Base-by-base conservation (phyloP, 92 coral and sea anemone genomes). In the Nematostella vectensis region DNA sequence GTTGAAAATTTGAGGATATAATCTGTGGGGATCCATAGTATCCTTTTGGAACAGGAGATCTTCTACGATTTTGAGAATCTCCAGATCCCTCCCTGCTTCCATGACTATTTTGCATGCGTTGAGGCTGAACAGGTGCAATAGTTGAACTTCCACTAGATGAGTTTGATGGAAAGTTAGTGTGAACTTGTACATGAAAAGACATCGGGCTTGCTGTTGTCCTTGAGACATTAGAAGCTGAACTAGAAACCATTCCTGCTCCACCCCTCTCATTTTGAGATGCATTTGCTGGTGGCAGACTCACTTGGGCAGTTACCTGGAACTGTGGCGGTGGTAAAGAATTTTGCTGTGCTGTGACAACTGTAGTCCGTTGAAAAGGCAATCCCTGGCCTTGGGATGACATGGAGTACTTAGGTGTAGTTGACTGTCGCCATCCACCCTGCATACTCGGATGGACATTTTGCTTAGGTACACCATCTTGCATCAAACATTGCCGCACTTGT, bases 241-340 rank as follows among this genome's bases (percentile, higher is more conserved):
- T 59, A 33, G 28, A 24, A 28, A 44, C 51, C 23, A 47, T 58
- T 22, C 42, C 56, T 50, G 59, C 56, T 1, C 60, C 38, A 36
- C 31, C 39, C 0, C 68, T 63, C 15, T 58, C 69, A 75, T 61
- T 65, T 4, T 55, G 58, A 20, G 65, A 48, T 2, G 72, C 55
- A 58, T 51, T 65, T 47, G 68, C 56, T 11, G 79, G 60, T 50
- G 76, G 63, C 29, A 78, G 75, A 48, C 68, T 77, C 16, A 89
- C 89, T 24, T 88, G 88, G 28, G 88, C 95, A 4, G 88, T 85
- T 1, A 89, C 97, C 54, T 86, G 89, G 57, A 89, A 89, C 42
- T 89, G 97, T 8, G 97, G 97, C 8, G 85, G 70, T 2, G 79
- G 73, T 38, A 54, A 28, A 21, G 68, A 66, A 2, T 56, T 19